These are phyloP conservation scores for Gallinago undulata DNA, from an alignment of 2,113 vertebrate genomes.

Conservation along the genomic window DNA sequence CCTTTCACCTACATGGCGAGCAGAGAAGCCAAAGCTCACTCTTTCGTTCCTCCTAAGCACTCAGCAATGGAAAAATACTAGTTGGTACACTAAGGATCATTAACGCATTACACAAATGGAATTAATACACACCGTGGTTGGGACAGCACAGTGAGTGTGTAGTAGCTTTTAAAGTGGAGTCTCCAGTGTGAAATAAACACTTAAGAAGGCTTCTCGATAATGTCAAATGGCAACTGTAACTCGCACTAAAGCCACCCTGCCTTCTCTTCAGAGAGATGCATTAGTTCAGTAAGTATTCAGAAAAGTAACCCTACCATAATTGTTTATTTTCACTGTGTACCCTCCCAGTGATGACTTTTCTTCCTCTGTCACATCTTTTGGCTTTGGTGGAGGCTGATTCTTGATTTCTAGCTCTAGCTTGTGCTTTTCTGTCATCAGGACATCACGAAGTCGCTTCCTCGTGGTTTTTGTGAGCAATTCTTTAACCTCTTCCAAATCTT, in stretches of 20 bases:
- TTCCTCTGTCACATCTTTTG: conserved; percentile 75
- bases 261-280: neutral
- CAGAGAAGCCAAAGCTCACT: neutral
- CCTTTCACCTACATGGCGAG: neutral
- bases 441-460: conserved; percentile 83
- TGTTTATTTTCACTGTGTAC: conserved; percentile 95
- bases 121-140: accelerated
- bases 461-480: conserved; percentile 79
- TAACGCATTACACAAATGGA: neutral
- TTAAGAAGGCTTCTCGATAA: neutral
- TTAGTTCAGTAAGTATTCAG: accelerated
- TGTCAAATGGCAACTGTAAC: neutral
- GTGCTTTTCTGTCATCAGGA: conserved; percentile 83
- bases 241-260: neutral
- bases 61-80: neutral
- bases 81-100: neutral
- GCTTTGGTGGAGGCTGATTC: conserved; percentile 77
- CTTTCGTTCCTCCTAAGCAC: neutral
- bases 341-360: conserved; percentile 70
- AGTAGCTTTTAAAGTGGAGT: neutral
- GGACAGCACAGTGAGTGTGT: accelerated
- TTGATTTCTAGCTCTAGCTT: conserved; percentile 89
- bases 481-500: conserved; percentile 86
- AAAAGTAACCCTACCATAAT: conserved; percentile 82
- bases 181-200: neutral